These are phyloP conservation scores for Sesia bembeciformis DNA, from an alignment of 2,888 invertebrate species.

Conservation along the genomic window DNA sequence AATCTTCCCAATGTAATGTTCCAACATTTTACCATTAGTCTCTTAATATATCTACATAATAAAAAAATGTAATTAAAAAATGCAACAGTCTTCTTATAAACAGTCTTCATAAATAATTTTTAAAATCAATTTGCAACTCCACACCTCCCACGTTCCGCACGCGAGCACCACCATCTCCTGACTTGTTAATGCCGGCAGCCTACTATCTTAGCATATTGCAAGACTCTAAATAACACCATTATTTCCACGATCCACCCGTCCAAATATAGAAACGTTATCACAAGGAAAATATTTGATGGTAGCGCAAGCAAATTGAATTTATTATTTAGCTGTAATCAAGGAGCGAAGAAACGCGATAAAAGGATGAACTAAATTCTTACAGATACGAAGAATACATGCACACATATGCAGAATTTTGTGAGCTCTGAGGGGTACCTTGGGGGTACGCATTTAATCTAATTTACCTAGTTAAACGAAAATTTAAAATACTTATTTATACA, in stretches of 20 bases:
- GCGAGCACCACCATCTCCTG: conserved; percentile 62
- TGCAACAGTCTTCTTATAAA: neutral
- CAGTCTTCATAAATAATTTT: no score
- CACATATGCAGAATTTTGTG: no score
- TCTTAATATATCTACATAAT: no score
- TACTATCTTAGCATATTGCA: conserved; percentile 74
- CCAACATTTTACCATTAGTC: no score
- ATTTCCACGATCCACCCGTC: conserved; percentile 51
- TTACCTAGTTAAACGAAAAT: no score
- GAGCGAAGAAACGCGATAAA: conserved; percentile 8
- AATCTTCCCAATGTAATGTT: no score
- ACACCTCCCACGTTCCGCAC: conserved; percentile 17
- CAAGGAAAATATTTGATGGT: conserved; percentile 63
- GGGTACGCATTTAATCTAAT: no score
- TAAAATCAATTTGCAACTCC: conserved; percentile 18
- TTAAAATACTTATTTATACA: no score
- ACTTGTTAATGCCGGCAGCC: conserved; percentile 70
- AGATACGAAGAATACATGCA: no score
- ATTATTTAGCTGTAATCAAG: conserved; percentile 66
- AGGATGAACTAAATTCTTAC: no score
- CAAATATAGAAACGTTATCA: conserved; percentile 61
- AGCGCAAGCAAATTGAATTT: conserved; percentile 61
- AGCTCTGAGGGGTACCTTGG: no score
- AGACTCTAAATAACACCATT: conserved; percentile 69
- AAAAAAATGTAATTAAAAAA: neutral